phyloP scores from a whole-genome alignment of 2,888 invertebrate genomes.

The Trichogramma evanescens region DNA sequence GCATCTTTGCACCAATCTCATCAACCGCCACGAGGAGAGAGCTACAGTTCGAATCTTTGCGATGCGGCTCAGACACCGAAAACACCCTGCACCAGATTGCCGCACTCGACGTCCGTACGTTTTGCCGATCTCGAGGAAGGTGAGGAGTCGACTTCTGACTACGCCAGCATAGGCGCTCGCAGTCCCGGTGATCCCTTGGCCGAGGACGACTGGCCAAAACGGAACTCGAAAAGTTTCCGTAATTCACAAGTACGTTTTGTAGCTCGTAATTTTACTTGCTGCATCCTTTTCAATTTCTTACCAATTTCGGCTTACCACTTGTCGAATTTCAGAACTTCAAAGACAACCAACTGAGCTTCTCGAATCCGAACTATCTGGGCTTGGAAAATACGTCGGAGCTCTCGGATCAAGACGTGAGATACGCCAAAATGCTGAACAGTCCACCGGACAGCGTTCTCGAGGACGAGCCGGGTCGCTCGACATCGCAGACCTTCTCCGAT shows the following conservation, averaged over 20 bases:
- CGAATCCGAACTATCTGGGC: slow-evolving; percentile 70
- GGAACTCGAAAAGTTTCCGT: slow-evolving; percentile 24
- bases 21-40: slow-evolving; percentile 52
- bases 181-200: slow-evolving; percentile 45
- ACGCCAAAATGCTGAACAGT: slow-evolving; percentile 53
- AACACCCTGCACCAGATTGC: slow-evolving; percentile 45
- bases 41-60: slow-evolving; percentile 55
- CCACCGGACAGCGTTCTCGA: slow-evolving; percentile 60
- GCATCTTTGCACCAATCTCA: slow-evolving; percentile 52
- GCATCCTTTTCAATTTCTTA: not conserved
- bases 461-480: slow-evolving; percentile 46
- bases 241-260: slow-evolving; percentile 9
- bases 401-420: slow-evolving; percentile 35
- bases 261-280: not conserved
- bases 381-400: slow-evolving; percentile 52
- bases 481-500: slow-evolving; percentile 41
- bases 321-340: slow-evolving; percentile 35
- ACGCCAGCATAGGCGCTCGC: slow-evolving; percentile 64
- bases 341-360: slow-evolving; percentile 60
- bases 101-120: slow-evolving; percentile 55
- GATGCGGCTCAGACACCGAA: slow-evolving; percentile 49
- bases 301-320: slow-evolving; percentile 7
- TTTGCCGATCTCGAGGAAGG: slow-evolving; percentile 52
- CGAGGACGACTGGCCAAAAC: slow-evolving; percentile 41
- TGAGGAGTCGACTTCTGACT: slow-evolving; percentile 67